phyloP scores from a whole-genome alignment of 2,797 vertebrate species.

The Leptodactylus fallax region DNA sequence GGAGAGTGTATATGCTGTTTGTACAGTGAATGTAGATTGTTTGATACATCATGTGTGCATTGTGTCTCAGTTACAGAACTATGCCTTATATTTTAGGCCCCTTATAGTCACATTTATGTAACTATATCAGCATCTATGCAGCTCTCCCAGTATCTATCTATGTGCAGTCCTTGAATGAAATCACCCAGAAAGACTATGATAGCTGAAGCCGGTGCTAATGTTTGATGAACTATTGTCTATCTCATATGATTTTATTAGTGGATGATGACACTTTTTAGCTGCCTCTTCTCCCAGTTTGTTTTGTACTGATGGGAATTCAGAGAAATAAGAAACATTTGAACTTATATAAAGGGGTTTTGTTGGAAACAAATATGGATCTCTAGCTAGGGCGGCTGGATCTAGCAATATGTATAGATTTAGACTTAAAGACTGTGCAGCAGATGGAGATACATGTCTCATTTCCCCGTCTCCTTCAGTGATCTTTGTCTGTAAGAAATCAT shows the following conservation, averaged over 20 bases:
- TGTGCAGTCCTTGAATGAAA: neutral
- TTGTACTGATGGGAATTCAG: neutral
- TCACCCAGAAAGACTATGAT: neutral
- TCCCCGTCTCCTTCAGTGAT: conserved; percentile 18
- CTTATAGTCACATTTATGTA: no score
- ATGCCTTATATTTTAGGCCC: no score
- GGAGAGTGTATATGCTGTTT: no score
- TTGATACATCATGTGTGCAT: no score
- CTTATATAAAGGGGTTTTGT: no score
- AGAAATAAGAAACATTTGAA: neutral
- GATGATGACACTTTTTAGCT: neutral
- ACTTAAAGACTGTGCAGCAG: neutral
- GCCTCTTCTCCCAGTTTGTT: neutral
- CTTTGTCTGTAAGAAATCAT: conserved; percentile 17
- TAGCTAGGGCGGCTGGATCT: neutral
- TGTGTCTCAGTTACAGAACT: no score
- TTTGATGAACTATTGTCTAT: neutral
- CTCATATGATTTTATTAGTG: neutral
- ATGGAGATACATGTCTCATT: conserved; percentile 11
- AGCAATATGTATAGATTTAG: neutral
- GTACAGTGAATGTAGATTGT: no score
- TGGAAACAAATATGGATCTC: neutral
- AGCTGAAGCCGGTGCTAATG: neutral
- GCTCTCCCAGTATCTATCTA: no score
- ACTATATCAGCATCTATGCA: no score